Evolutionary conservation across 2,113 vertebrate genomes (phyloP), one percentile per base, ranked within the genome.

Genomic region (Erythrocercus mccallii): DNA sequence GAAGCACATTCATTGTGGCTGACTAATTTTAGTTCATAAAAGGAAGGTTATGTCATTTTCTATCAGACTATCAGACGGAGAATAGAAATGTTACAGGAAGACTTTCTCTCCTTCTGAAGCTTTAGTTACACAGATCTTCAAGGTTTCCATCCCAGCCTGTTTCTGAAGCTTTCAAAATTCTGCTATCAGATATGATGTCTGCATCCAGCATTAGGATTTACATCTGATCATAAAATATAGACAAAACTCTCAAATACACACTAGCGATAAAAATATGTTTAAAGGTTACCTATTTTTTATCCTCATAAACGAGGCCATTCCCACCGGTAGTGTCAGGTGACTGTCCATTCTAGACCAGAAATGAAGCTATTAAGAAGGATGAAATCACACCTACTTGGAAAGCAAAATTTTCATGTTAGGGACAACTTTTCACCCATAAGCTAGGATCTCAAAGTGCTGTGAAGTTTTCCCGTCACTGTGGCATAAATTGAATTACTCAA

Each of bases 21-120:
- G 92, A 91, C 80, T 92, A 66, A 61, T 70, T 92, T 53, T 37
- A n/a, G 50, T 27, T 92, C 84, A 90, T 92, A 37, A 94, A 94
- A 95, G 60, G 69, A 93, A 88, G 33, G 28, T 72, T 87, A 53
- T 88, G 64, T 71, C 68, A 84, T 90, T 95, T 95, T 88, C 69
- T 71, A 88, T 82, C 94, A 92, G 44, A 50, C 53, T 73, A 73
- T 51, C 80, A 93, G 38, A 76, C 23, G 78, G 40, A 83, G 25
- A 60, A 79, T 44, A 91, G 69, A 88, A 90, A 64, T 6, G 30
- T n/a, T 89, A 82, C 30, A 54, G 70, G 66, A 91, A 87, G 42
- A 62, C 25, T 53, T 71, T 47, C 31, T 54, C 57, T 89, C 69
- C 27, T 68, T 81, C 51, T 91, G 48, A 93, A 88, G 74, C 56